phyloP scores from a whole-genome alignment of 53 echinoderm and acorn worm species.

The Actinopyga echinites region DNA sequence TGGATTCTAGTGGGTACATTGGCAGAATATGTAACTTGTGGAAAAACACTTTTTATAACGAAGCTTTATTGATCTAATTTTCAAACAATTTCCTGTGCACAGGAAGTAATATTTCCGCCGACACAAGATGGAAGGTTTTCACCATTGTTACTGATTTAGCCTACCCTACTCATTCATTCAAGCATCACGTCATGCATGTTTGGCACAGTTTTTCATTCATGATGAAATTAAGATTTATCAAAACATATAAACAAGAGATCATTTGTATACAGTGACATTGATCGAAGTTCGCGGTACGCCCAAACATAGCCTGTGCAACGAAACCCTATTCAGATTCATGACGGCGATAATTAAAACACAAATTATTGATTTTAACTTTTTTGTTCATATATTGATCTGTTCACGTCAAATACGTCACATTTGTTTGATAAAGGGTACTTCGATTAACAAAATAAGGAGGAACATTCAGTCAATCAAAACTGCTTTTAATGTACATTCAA shows the following conservation, averaged over 20 bases:
- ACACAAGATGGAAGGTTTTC: too few species aligned
- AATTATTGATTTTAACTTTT: not conserved
- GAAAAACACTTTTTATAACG: too few species aligned
- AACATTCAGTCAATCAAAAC: too few species aligned
- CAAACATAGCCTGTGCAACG: not conserved
- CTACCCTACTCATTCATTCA: too few species aligned
- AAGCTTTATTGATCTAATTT: too few species aligned
- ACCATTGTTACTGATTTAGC: too few species aligned
- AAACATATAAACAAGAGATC: not conserved
- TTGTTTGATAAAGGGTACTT: not conserved
- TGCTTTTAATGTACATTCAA: not conserved
- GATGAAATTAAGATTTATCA: not conserved
- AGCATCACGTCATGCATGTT: not conserved
- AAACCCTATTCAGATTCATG: conserved; percentile 4
- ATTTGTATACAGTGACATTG: too few species aligned
- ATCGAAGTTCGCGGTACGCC: not conserved
- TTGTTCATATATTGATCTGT: not conserved
- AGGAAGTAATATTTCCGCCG: too few species aligned
- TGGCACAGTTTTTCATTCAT: conserved; percentile 1
- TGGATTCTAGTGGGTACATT: too few species aligned
- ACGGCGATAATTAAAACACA: not conserved
- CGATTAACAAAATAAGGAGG: not conserved
- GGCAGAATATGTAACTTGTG: too few species aligned
- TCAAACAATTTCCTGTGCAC: too few species aligned
- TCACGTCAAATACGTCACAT: not conserved